A percentile compares a stretch with the other conserved stretches of the same genome.
Conservation (phyloP, 2,113 vertebrate genomes). For the Brachypteracias leptosomus region DNA sequence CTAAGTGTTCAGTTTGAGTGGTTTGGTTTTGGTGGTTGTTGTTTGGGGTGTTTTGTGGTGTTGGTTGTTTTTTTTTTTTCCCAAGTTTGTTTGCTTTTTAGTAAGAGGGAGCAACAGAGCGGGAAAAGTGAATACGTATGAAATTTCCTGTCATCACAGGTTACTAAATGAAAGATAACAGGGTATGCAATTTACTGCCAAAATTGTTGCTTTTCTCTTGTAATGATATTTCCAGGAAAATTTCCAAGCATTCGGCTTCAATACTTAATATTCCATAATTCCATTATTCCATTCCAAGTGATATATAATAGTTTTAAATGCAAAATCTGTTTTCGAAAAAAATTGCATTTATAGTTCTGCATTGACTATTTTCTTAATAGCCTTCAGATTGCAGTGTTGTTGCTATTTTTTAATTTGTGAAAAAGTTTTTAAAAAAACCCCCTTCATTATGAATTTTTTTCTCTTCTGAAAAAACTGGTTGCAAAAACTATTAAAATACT, state of each 20-base stretch:
- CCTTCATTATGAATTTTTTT: background rate
- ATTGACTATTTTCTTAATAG: background rate
- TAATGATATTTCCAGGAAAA: background rate
- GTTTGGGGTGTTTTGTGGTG: background rate
- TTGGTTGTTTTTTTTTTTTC: too few relatives aligned
- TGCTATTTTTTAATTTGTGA: background rate
- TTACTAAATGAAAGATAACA: background rate
- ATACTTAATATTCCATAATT: too few relatives aligned
- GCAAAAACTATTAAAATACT: background rate
- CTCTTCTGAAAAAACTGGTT: background rate
- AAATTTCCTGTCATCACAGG: background rate
- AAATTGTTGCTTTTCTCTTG: background rate
- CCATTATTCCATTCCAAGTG: too few relatives aligned
- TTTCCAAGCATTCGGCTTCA: background rate
- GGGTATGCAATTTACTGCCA: background rate
- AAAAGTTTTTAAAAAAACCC: rapidly evolving
- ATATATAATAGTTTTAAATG: background rate
- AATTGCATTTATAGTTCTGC: rapidly evolving
- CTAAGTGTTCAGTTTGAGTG: background rate
- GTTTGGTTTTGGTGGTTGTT: background rate
- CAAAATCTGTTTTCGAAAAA: background rate
- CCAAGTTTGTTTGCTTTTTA: too few relatives aligned
- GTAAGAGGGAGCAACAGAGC: background rate
- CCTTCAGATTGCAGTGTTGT: background rate
- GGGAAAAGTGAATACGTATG: background rate